Conservation (phyloP, 2,888 invertebrate genomes). For the Zygothrica quintamaculata region DNA sequence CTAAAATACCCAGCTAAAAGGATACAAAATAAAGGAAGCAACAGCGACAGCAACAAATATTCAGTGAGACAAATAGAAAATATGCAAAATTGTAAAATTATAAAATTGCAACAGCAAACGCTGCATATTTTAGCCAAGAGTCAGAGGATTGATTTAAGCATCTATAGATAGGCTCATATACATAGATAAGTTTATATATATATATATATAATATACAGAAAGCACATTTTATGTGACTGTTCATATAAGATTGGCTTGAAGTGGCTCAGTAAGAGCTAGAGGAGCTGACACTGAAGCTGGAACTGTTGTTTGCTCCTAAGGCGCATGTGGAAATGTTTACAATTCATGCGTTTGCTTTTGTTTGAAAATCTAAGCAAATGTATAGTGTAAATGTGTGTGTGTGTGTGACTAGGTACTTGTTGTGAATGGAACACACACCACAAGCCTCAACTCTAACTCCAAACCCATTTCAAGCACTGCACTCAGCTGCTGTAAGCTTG, state of each 20-base stretch:
- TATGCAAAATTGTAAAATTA: slow-evolving; percentile 31
- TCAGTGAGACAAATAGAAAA: slow-evolving; percentile 36
- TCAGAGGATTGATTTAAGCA: slow-evolving; percentile 44
- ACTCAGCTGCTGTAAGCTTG: slow-evolving; percentile 51
- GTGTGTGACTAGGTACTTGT: background rate
- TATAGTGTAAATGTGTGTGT: slow-evolving; percentile 16
- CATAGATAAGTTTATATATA: slow-evolving; percentile 9
- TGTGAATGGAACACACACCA: slow-evolving; percentile 1
- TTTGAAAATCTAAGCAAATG: slow-evolving; percentile 41
- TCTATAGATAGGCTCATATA: slow-evolving; percentile 9
- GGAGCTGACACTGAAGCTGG: background rate
- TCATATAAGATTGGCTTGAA: slow-evolving; percentile 36
- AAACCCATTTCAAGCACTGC: slow-evolving; percentile 15
- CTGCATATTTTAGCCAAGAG: slow-evolving; percentile 22
- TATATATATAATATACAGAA: slow-evolving; percentile 19
- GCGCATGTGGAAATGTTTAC: slow-evolving; percentile 57
- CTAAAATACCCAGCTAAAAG: background rate
- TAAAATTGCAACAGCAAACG: slow-evolving; percentile 45
- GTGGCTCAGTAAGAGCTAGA: slow-evolving; percentile 5
- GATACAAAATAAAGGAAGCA: background rate
- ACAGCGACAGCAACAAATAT: slow-evolving; percentile 29
- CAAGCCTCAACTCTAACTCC: slow-evolving; percentile 10
- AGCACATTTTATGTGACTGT: slow-evolving; percentile 40
- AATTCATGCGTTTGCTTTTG: slow-evolving; percentile 54
- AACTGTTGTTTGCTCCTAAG: slow-evolving; percentile 9